phyloP scores from a whole-genome alignment of 2,113 vertebrate genomes.

The Aramus guarauna region DNA sequence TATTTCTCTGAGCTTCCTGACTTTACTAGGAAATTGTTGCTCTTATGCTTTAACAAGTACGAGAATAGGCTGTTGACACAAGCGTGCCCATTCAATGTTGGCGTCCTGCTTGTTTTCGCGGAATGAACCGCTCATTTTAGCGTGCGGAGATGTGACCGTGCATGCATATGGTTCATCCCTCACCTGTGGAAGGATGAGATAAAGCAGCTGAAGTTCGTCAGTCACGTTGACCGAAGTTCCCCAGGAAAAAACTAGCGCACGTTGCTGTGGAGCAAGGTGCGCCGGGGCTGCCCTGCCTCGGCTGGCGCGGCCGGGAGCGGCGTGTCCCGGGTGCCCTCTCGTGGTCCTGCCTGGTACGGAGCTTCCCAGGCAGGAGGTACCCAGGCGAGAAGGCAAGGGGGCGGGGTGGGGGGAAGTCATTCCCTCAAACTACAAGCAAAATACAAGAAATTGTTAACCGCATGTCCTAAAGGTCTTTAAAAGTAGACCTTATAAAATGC shows the following conservation, averaged over 20 bases:
- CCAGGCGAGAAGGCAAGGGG: no score
- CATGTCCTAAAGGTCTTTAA: not conserved
- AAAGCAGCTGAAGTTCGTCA: accelerated
- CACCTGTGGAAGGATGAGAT: not conserved
- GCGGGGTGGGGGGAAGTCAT: no score
- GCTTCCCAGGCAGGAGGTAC: accelerated
- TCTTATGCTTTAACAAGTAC: accelerated
- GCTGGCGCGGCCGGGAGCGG: not conserved
- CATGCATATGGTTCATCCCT: accelerated
- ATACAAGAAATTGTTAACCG: accelerated
- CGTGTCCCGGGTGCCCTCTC: constrained; percentile 8
- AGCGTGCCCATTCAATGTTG: accelerated
- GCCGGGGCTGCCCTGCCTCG: not conserved
- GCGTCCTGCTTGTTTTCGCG: accelerated
- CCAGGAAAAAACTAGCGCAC: accelerated
- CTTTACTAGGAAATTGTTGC: not conserved
- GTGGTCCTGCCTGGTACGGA: not conserved
- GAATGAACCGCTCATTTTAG: accelerated
- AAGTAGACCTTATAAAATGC: accelerated
- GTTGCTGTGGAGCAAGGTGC: accelerated
- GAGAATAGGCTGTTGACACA: accelerated
- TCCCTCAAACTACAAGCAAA: accelerated
- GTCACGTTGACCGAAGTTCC: accelerated
- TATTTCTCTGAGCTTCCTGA: accelerated
- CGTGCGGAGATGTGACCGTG: accelerated